Percentiles rank a stretch among this genome's conserved stretches.
These are phyloP conservation scores for Sparus aurata DNA, from an alignment of 2,797 vertebrate genomes.

Conservation along the genomic window DNA sequence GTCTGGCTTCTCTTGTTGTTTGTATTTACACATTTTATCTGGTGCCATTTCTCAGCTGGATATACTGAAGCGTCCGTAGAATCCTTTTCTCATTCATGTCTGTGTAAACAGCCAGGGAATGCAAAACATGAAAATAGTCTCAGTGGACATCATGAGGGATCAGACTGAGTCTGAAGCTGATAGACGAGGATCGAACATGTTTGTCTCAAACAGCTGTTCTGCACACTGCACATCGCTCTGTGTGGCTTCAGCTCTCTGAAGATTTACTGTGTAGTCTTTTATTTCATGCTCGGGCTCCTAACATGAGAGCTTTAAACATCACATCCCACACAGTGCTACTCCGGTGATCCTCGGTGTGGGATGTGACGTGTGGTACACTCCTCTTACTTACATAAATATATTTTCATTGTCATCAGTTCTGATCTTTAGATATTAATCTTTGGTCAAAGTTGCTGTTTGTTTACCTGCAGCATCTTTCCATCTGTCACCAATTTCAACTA, in stretches of 20 bases:
- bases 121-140: too few relatives aligned
- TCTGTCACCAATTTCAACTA: not conserved
- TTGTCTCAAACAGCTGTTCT: not conserved
- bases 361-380: too few relatives aligned
- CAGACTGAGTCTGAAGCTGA: not conserved
- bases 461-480: not conserved
- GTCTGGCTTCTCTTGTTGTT: not conserved
- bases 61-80: not conserved
- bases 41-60: too few relatives aligned
- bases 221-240: not conserved
- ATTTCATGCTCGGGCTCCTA: not conserved
- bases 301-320: slow-evolving; percentile 3
- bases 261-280: slow-evolving; percentile 7
- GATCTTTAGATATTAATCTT: not conserved
- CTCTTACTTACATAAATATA: not conserved
- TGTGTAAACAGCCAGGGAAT: too few relatives aligned
- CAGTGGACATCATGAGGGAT: too few relatives aligned
- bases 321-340: not conserved
- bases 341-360: too few relatives aligned
- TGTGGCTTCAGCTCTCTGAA: not conserved
- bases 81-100: too few relatives aligned
- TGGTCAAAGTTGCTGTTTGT: not conserved
- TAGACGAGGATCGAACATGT: not conserved
- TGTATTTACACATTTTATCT: too few relatives aligned
- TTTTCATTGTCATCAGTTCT: not conserved